Evolutionary conservation across 64 coral and sea anemone genomes (phyloP).

Genomic region (Astreopora myriophthalma): DNA sequence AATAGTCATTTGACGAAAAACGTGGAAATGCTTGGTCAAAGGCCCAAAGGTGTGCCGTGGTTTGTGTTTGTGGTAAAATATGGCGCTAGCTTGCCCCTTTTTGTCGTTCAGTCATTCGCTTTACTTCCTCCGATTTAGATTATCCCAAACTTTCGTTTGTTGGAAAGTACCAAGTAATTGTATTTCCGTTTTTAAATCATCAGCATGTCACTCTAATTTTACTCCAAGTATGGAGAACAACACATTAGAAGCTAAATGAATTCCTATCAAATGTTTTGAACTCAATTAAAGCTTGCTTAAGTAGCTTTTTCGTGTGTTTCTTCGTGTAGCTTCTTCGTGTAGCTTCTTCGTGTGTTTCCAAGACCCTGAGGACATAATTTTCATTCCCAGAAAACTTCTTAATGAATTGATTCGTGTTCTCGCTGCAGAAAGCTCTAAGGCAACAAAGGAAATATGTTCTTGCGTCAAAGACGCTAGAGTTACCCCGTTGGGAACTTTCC

Average conservation of each 20-base stretch:
- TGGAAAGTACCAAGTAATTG: not conserved
- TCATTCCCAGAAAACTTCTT: not conserved
- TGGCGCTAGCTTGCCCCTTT: not conserved
- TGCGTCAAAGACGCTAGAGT: too few relatives aligned
- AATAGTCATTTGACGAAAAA: not conserved
- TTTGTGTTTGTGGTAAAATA: not conserved
- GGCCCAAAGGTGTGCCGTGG: not conserved
- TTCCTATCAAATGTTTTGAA: not conserved
- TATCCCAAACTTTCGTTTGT: not conserved
- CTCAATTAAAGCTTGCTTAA: too few relatives aligned
- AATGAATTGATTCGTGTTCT: not conserved
- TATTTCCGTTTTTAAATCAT: not conserved
- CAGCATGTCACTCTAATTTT: not conserved
- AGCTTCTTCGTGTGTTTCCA: too few relatives aligned
- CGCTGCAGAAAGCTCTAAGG: constrained; percentile 1
- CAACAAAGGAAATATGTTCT: constrained; percentile 30
- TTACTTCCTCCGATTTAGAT: not conserved
- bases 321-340: too few relatives aligned
- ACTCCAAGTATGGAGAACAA: not conserved
- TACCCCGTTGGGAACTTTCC: too few relatives aligned
- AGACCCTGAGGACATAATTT: not conserved
- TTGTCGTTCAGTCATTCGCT: not conserved
- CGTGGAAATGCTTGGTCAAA: not conserved
- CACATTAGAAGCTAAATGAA: not conserved
- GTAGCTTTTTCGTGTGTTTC: too few relatives aligned